These are phyloP conservation scores for Macaca fascicularis DNA, from an alignment of 2,113 vertebrate genomes.

Conservation along the genomic window DNA sequence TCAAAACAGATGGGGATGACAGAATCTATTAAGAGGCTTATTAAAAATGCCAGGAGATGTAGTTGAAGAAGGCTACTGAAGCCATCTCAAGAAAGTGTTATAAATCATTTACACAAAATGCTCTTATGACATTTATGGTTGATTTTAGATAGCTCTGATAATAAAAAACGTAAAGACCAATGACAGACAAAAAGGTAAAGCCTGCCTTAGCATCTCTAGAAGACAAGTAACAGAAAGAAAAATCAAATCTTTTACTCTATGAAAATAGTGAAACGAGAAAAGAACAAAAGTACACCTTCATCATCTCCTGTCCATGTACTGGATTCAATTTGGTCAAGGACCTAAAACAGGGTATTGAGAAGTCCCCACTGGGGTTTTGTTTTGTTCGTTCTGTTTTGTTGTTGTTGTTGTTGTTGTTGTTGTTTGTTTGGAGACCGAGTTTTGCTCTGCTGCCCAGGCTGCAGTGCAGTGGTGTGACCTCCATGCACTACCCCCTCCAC, in stretches of 20 bases:
- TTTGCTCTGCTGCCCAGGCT: too few relatives aligned
- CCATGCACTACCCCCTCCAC: fast-evolving
- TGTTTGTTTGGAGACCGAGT: too few relatives aligned
- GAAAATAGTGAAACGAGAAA: not conserved
- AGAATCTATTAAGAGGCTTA: constrained; percentile 81
- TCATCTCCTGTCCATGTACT: not conserved
- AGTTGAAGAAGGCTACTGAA: constrained; percentile 79
- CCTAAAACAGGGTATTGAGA: not conserved
- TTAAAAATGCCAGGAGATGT: constrained; percentile 80
- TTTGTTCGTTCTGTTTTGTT: too few relatives aligned
- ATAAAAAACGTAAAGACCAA: constrained; percentile 57
- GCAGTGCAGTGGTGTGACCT: fast-evolving
- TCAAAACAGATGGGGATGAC: constrained; percentile 83
- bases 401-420: too few relatives aligned
- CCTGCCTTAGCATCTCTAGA: not conserved
- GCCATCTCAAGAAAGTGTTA: constrained; percentile 76
- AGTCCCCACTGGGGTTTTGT: not conserved
- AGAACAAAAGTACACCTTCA: not conserved
- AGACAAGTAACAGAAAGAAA: not conserved
- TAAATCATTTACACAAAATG: constrained; percentile 72
- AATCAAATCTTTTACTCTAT: not conserved
- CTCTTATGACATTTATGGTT: constrained; percentile 65
- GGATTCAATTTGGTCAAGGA: not conserved
- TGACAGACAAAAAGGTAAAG: not conserved
- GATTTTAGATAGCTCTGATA: constrained; percentile 57